Evolutionary conservation across 1,140 invertebrate genomes (phyloP).

Genomic region (Trichomalopsis sarcophagae): DNA sequence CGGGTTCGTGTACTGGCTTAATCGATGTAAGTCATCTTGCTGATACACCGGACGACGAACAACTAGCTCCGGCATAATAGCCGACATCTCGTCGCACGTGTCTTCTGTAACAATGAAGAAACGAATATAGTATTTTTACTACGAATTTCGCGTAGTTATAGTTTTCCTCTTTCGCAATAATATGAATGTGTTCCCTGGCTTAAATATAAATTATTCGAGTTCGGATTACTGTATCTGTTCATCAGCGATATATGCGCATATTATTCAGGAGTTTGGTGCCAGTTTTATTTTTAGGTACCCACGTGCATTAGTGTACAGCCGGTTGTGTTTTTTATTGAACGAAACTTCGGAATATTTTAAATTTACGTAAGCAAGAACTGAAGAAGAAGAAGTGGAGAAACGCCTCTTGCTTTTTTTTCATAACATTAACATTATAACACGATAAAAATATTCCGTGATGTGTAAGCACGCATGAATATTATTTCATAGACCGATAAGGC

Average conservation of each 20-base stretch:
- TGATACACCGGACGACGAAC: conserved; percentile 75
- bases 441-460: too few species aligned
- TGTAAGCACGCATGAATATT: too few species aligned
- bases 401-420: too few species aligned
- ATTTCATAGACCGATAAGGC: too few species aligned
- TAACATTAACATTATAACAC: too few species aligned
- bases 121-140: conserved; percentile 3
- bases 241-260: too few species aligned
- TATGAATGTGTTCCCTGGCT: background rate
- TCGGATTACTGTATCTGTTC: too few species aligned
- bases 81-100: conserved; percentile 68
- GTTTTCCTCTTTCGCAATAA: background rate
- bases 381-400: too few species aligned
- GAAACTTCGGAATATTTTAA: too few species aligned
- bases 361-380: too few species aligned
- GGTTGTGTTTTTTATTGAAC: too few species aligned
- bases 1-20: conserved; percentile 65
- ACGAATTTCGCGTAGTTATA: background rate
- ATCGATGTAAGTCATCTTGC: conserved; percentile 74
- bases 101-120: conserved; percentile 55
- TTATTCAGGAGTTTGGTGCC: background rate
- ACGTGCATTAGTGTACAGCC: background rate
- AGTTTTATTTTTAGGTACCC: conserved; percentile 1
- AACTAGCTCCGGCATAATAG: conserved; percentile 73
- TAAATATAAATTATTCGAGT: background rate